These are phyloP conservation scores for Arion vulgaris DNA, from an alignment of 1,140 invertebrate species.

Conservation along the genomic window DNA sequence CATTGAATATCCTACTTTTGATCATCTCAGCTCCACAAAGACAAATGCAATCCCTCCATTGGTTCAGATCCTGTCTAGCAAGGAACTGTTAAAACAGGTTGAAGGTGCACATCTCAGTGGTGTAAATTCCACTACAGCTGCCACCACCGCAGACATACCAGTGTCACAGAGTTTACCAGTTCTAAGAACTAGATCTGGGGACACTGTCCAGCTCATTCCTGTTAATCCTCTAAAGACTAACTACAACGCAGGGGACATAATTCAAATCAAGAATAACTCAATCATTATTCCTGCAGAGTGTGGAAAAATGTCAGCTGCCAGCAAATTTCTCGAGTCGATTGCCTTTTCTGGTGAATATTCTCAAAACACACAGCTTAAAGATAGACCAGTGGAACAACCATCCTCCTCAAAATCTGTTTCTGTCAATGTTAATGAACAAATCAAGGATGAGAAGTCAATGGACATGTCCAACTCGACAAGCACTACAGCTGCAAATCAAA, in stretches of 20 bases:
- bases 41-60: background rate
- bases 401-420: background rate
- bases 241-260: background rate
- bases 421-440: background rate
- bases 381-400: background rate
- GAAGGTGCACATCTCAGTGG: background rate
- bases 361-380: background rate
- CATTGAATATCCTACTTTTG: slow-evolving; percentile 71
- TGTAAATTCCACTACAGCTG: background rate
- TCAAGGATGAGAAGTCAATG: background rate
- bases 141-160: background rate
- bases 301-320: background rate
- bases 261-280: background rate
- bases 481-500: background rate
- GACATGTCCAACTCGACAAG: background rate
- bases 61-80: background rate
- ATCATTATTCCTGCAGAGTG: background rate
- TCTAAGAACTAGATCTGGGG: background rate
- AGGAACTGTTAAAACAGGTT: background rate
- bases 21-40: slow-evolving; percentile 10
- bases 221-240: background rate
- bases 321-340: background rate
- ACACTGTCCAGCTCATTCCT: background rate
- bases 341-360: background rate
- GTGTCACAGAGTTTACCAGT: background rate